Conservation (phyloP, 30 jellyfish, hydroid and myxozoan species). For the Turritopsis dohrnii region DNA sequence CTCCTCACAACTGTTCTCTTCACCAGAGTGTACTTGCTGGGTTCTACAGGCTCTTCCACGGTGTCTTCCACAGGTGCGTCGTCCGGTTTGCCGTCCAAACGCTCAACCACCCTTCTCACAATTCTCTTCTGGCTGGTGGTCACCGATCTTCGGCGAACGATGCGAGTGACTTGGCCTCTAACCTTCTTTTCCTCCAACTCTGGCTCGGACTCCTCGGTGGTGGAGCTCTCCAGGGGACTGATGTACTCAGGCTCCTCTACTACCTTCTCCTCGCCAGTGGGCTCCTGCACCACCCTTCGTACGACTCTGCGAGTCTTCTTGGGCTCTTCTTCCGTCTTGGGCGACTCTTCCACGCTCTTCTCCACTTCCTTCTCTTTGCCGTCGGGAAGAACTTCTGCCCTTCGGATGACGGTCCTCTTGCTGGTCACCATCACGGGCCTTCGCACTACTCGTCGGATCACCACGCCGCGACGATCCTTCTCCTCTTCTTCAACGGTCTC, state of each 20-base stretch:
- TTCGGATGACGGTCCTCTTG: constrained; percentile 44
- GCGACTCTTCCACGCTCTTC: constrained; percentile 38
- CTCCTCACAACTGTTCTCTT: constrained; percentile 35
- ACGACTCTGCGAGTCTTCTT: constrained; percentile 22
- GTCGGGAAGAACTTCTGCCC: constrained; percentile 58
- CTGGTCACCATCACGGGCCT: constrained; percentile 53
- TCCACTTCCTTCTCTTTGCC: constrained; percentile 62
- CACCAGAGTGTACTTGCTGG: constrained; percentile 44
- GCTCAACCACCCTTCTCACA: constrained; percentile 51
- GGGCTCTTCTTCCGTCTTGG: constrained; percentile 40
- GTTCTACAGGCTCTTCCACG: constrained; percentile 55
- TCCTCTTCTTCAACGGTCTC: constrained; percentile 21
- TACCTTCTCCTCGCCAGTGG: constrained; percentile 47
- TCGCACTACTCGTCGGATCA: constrained; percentile 38
- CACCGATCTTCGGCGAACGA: constrained; percentile 53
- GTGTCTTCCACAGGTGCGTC: constrained; percentile 65
- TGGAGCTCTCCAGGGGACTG: constrained; percentile 49
- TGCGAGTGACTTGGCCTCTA: constrained; percentile 55
- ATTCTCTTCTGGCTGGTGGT: constrained; percentile 57
- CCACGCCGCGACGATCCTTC: constrained; percentile 32
- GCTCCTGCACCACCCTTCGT: constrained; percentile 27
- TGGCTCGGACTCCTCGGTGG: constrained; percentile 58
- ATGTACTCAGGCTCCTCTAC: constrained; percentile 68
- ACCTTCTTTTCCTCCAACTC: constrained; percentile 40
- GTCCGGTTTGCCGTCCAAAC: constrained; percentile 56